Evolutionary conservation across 2,888 invertebrate genomes (phyloP).

Genomic region (Amphiduros pacificus): DNA sequence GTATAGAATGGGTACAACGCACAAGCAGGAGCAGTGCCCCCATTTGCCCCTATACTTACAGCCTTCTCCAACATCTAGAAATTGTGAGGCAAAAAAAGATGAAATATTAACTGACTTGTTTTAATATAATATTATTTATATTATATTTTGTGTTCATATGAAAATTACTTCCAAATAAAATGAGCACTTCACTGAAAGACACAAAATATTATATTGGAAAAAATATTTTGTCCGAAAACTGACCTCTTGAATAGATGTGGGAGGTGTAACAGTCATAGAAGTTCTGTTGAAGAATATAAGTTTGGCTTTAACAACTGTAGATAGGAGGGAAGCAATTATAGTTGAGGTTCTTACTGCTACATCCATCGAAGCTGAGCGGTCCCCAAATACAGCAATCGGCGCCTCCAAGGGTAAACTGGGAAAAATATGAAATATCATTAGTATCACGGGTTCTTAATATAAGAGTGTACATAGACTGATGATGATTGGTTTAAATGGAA

Average conservation of each 20-base stretch:
- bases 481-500: too few relatives aligned
- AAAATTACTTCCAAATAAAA: neutral
- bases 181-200: too few relatives aligned
- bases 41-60: conserved; percentile 40
- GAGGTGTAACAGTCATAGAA: too few relatives aligned
- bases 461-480: too few relatives aligned
- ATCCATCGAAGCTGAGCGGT: conserved; percentile 56
- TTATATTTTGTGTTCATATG: neutral
- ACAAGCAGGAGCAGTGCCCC: conserved; percentile 54
- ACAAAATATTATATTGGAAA: too few relatives aligned
- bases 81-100: too few relatives aligned
- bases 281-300: conserved; percentile 57
- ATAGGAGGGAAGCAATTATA: conserved; percentile 56
- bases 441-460: too few relatives aligned
- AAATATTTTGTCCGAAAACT: too few relatives aligned
- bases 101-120: too few relatives aligned
- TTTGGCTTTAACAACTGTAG: conserved; percentile 52
- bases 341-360: conserved; percentile 57
- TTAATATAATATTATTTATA: neutral
- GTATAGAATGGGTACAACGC: conserved; percentile 54
- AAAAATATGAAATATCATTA: too few relatives aligned
- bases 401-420: conserved; percentile 43
- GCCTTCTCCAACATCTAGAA: conserved; percentile 52
- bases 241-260: too few relatives aligned
- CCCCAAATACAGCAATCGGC: conserved; percentile 57